Evolutionary conservation across 2,797 vertebrate genomes (phyloP).

Genomic region (Buceros bicornis): DNA sequence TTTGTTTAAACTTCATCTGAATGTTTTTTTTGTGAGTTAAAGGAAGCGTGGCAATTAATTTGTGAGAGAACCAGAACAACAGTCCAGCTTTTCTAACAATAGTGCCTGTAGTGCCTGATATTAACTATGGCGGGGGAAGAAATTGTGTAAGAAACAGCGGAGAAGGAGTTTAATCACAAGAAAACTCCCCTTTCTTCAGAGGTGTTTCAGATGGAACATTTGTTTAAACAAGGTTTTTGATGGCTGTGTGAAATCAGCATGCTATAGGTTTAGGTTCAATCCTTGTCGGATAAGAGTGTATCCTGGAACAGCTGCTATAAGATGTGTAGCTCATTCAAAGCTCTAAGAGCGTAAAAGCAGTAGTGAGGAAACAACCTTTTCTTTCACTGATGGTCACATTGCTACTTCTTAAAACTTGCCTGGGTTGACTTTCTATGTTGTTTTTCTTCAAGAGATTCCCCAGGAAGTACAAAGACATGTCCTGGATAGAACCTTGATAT

Average conservation of each 20-base stretch:
- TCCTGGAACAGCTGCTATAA: not conserved
- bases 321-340: not conserved
- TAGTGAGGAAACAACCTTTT: not conserved
- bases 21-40: not conserved
- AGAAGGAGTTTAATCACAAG: not conserved
- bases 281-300: not conserved
- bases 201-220: not conserved
- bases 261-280: not conserved
- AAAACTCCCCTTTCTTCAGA: not conserved
- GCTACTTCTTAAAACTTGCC: not conserved
- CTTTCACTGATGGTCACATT: not conserved
- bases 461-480: not conserved
- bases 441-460: not conserved
- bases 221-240: not conserved
- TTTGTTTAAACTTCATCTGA: not conserved
- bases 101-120: not conserved
- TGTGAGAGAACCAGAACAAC: not conserved
- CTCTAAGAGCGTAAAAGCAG: accelerated
- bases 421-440: not conserved
- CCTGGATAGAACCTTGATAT: not conserved
- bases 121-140: not conserved
- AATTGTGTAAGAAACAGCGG: not conserved
- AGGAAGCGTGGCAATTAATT: not conserved
- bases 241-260: not conserved
- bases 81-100: not conserved